Percentiles rank a stretch among this genome's conserved stretches.
These are phyloP conservation scores for Neuroterus valhalla DNA, from an alignment of 1,140 invertebrate species.

Conservation along the genomic window DNA sequence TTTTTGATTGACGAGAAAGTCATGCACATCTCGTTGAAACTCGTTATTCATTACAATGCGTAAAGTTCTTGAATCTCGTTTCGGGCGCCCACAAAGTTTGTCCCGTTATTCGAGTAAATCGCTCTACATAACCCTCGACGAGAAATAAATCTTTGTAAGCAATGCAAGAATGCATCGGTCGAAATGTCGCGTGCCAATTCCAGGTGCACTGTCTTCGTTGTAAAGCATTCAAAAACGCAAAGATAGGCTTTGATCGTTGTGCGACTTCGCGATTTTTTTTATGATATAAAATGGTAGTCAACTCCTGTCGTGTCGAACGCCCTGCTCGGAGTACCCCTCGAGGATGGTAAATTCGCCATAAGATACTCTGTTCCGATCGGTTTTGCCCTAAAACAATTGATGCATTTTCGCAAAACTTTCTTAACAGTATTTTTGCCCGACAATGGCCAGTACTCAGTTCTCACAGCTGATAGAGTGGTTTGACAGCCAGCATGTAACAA, in stretches of 20 bases:
- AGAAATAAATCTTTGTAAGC: slow-evolving; percentile 62
- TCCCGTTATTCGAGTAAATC: slow-evolving; percentile 65
- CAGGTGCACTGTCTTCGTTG: too few species aligned
- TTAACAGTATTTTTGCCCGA: slow-evolving; percentile 33
- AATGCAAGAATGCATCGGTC: too few species aligned
- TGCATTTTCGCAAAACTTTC: too few species aligned
- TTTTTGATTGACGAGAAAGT: too few species aligned
- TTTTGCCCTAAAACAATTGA: slow-evolving; percentile 35
- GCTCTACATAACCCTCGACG: slow-evolving; percentile 56
- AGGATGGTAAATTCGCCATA: slow-evolving; percentile 55
- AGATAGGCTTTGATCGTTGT: slow-evolving; percentile 38
- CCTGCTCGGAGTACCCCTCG: slow-evolving; percentile 32
- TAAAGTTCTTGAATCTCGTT: slow-evolving; percentile 51
- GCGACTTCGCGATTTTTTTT: slow-evolving; percentile 42
- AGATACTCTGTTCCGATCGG: slow-evolving; percentile 35
- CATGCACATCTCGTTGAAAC: too few species aligned
- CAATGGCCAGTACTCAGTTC: slow-evolving; percentile 48
- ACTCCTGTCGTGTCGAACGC: slow-evolving; percentile 51
- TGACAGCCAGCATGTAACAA: slow-evolving; percentile 51
- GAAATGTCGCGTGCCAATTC: too few species aligned
- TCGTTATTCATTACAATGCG: too few species aligned
- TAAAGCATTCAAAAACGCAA: too few species aligned
- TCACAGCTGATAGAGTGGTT: slow-evolving; percentile 42
- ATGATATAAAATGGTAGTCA: slow-evolving; percentile 58
- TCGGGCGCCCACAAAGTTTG: slow-evolving; percentile 65